These are phyloP conservation scores for Cyrtonyx montezumae DNA, from an alignment of 2,113 vertebrate species.

Conservation along the genomic window DNA sequence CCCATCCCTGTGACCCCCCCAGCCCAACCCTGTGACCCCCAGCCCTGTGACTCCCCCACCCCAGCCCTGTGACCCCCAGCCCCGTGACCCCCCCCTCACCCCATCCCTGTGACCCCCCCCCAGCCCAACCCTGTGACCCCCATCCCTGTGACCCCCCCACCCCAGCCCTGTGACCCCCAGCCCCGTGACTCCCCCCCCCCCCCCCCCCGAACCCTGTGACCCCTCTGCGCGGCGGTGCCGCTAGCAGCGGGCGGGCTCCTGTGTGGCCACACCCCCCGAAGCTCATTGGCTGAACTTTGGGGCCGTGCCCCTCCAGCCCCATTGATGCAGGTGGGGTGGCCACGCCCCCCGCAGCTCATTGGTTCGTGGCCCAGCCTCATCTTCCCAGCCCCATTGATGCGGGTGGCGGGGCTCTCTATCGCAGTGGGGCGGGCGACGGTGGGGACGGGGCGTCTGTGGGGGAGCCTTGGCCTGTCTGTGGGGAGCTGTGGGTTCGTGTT, in stretches of 20 bases:
- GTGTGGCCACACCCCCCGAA: background rate
- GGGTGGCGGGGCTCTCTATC: fast-evolving
- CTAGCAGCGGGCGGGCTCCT: too few species aligned
- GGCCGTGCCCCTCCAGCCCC: background rate
- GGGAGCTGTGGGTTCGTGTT: background rate
- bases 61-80: background rate
- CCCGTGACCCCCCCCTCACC: background rate
- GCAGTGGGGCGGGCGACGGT: background rate
- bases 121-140: too few species aligned
- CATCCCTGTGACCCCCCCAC: background rate
- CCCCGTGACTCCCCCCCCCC: background rate
- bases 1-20: background rate
- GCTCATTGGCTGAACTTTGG: background rate
- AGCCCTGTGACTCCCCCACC: background rate
- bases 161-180: background rate
- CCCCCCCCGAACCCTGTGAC: too few species aligned
- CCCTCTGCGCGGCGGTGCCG: fast-evolving
- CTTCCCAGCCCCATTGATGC: background rate
- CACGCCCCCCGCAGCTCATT: background rate
- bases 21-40: too few species aligned
- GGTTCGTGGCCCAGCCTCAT: background rate
- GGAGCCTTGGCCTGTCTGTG: background rate
- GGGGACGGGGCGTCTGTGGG: background rate
- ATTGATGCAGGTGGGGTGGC: background rate
- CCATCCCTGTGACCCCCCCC: background rate